Conservation (phyloP, 2,888 invertebrate species). For the Dasypogon diadema region DNA sequence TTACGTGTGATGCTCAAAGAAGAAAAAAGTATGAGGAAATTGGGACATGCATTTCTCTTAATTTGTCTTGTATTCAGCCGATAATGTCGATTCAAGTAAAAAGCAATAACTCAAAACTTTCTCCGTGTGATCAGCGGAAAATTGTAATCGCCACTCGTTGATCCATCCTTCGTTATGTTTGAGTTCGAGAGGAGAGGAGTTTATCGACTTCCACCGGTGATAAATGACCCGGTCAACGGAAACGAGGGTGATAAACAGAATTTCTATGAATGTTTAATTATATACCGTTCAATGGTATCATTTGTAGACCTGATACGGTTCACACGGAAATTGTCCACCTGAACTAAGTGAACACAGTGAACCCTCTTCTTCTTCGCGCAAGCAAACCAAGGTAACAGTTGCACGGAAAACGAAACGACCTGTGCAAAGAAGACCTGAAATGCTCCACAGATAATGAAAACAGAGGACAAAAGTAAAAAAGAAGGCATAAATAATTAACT, state of each 20-base stretch:
- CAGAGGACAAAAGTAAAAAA: conserved; percentile 14
- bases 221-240: background rate
- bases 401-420: too few species aligned
- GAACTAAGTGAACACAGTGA: background rate
- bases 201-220: background rate
- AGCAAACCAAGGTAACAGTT: too few species aligned
- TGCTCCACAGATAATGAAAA: conserved; percentile 1
- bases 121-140: background rate
- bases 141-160: too few species aligned
- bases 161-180: too few species aligned
- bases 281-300: background rate
- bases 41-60: conserved; percentile 1
- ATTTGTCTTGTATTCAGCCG: conserved; percentile 5
- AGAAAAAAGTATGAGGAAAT: background rate
- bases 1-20: too few species aligned
- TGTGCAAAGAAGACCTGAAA: too few species aligned
- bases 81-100: background rate
- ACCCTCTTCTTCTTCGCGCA: too few species aligned
- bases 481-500: conserved; percentile 40
- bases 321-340: background rate
- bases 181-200: too few species aligned
- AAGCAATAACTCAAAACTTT: conserved; percentile 3
- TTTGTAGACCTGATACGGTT: background rate
- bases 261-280: background rate
- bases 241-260: background rate